Percentiles rank a stretch among this genome's conserved stretches.
These are phyloP conservation scores for Amphipyra berbera DNA, from an alignment of 2,888 invertebrate genomes.

Conservation along the genomic window DNA sequence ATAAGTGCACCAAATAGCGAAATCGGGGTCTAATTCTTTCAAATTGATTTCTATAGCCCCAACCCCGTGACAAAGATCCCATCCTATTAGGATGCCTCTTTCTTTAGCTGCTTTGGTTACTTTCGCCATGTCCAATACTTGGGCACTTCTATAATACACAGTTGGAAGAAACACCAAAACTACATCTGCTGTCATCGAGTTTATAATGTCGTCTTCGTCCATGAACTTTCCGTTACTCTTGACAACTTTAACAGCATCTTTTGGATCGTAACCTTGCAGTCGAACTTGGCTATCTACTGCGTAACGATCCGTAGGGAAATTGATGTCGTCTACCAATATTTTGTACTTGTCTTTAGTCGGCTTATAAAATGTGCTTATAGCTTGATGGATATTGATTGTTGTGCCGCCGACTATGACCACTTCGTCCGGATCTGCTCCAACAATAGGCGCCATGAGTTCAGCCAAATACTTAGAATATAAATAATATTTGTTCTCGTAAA, in stretches of 20 bases:
- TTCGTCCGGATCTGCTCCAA: conserved; percentile 77
- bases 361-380: conserved; percentile 79
- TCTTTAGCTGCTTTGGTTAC: conserved; percentile 75
- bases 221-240: conserved; percentile 69
- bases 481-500: conserved; percentile 75
- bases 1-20: conserved; percentile 84
- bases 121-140: conserved; percentile 78
- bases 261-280: conserved; percentile 75
- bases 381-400: conserved; percentile 79
- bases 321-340: conserved; percentile 80
- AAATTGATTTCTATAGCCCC: conserved; percentile 78
- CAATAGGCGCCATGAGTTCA: conserved; percentile 76
- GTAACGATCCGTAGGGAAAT: conserved; percentile 82
- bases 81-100: conserved; percentile 76
- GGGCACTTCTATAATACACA: conserved; percentile 79
- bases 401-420: conserved; percentile 72
- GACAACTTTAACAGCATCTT: conserved; percentile 80
- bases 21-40: conserved; percentile 77
- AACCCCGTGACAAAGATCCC: conserved; percentile 81
- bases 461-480: conserved; percentile 73
- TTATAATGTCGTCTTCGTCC: conserved; percentile 76
- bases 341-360: conserved; percentile 76
- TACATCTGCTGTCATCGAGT: conserved; percentile 81
- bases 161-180: conserved; percentile 74
- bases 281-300: conserved; percentile 81